Conservation (phyloP, 2,113 vertebrate genomes). For the Hipposideros armiger region DNA sequence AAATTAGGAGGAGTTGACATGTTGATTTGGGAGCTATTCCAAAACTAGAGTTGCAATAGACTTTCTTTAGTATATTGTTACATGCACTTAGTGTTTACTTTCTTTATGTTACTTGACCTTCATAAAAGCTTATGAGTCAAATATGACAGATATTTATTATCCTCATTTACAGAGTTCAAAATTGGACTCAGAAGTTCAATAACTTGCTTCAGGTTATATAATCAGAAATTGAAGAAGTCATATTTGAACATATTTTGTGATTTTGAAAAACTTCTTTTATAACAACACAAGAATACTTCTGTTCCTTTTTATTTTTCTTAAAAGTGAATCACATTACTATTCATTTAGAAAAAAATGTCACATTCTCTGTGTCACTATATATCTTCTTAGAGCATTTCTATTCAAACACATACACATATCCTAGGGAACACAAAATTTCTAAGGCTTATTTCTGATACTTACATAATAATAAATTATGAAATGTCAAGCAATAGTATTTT, state of each 20-base stretch:
- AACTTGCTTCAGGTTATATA: neutral
- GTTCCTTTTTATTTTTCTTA: neutral
- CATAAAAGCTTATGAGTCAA: conserved; percentile 21
- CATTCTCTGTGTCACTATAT: neutral
- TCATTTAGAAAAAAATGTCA: neutral
- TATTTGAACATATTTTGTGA: neutral
- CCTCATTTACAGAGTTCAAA: conserved; percentile 34
- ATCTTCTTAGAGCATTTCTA: neutral
- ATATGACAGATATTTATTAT: conserved; percentile 53
- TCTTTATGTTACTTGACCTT: conserved; percentile 60
- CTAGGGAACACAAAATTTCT: neutral
- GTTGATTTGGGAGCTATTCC: conserved; percentile 35
- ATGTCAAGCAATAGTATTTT: neutral
- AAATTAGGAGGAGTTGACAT: neutral
- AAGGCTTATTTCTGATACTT: neutral
- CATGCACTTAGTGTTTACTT: conserved; percentile 21
- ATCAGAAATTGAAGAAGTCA: conserved; percentile 11
- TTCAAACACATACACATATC: neutral
- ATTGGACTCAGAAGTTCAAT: conserved; percentile 32
- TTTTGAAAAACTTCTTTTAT: neutral
- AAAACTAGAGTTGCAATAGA: neutral
- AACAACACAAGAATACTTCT: neutral
- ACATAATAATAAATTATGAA: neutral
- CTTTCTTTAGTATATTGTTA: conserved; percentile 55
- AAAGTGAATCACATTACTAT: neutral